phyloP scores from a whole-genome alignment of 2,888 invertebrate genomes.

The Malacosoma neustria region DNA sequence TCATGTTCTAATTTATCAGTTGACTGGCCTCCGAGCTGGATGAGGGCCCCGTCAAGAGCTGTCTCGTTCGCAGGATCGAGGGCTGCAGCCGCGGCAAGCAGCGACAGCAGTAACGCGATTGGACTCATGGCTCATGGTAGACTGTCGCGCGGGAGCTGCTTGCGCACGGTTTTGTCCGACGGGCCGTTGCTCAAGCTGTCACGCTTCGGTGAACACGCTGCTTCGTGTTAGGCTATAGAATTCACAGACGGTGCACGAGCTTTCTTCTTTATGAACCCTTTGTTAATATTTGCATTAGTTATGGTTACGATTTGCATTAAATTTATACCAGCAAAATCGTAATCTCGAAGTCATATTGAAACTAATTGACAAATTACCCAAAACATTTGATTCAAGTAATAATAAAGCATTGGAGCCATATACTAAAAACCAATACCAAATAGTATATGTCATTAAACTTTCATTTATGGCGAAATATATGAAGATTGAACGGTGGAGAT shows the following conservation, averaged over 20 bases:
- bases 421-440: too few species aligned
- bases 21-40: not conserved
- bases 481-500: too few species aligned
- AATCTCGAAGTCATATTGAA: too few species aligned
- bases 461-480: too few species aligned
- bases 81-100: constrained; percentile 18
- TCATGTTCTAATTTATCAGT: constrained; percentile 5
- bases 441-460: too few species aligned
- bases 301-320: not conserved
- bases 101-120: constrained; percentile 35
- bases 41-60: constrained; percentile 10
- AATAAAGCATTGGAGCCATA: too few species aligned
- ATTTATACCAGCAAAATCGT: too few species aligned
- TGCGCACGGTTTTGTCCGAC: constrained; percentile 53
- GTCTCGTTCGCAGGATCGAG: constrained; percentile 12
- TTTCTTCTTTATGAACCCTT: not conserved
- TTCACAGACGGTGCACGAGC: not conserved
- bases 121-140: constrained; percentile 54
- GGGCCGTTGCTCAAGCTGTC: constrained; percentile 46
- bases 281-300: not conserved
- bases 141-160: constrained; percentile 49
- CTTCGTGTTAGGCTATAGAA: not conserved
- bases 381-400: too few species aligned
- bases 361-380: too few species aligned
- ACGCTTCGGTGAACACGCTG: constrained; percentile 23